Conservation (phyloP, 2,797 vertebrate genomes). For the Calcarius lapponicus region DNA sequence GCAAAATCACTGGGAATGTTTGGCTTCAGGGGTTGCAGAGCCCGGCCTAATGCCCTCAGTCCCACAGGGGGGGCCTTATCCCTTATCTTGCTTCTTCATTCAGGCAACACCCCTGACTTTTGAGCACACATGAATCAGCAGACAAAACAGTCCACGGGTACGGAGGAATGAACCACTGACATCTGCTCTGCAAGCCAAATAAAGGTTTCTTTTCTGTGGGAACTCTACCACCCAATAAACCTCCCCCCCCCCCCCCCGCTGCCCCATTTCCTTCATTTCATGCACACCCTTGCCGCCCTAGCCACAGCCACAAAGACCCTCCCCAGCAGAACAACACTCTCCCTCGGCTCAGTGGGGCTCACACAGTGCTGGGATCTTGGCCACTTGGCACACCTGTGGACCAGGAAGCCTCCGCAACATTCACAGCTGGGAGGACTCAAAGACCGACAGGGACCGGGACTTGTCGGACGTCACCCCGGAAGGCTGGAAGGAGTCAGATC, state of each 20-base stretch:
- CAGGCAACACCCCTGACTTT: not conserved
- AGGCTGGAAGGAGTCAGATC: conserved; percentile 41
- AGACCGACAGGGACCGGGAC: not conserved
- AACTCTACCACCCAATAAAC: not conserved
- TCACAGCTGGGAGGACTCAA: conserved; percentile 4
- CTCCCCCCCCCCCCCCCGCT: rapidly evolving
- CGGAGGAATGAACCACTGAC: rapidly evolving
- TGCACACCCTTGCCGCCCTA: rapidly evolving
- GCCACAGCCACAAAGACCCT: not conserved
- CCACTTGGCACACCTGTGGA: not conserved
- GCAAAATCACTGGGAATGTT: not conserved
- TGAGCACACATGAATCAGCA: rapidly evolving
- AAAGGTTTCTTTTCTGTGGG: not conserved
- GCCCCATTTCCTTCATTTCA: not conserved
- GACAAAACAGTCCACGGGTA: not conserved
- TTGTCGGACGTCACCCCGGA: not conserved
- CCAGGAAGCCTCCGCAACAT: not conserved
- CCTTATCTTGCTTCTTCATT: not conserved
- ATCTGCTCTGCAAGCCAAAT: not conserved
- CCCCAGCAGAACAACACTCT: rapidly evolving
- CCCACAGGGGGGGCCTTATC: not conserved
- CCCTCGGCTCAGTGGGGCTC: rapidly evolving
- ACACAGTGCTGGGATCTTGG: rapidly evolving
- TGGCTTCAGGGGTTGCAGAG: not conserved
- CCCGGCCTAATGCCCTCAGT: not conserved